Percentiles rank a stretch among this genome's conserved stretches.
These are phyloP conservation scores for Arge pagana DNA, from an alignment of 2,888 invertebrate species.

Conservation along the genomic window DNA sequence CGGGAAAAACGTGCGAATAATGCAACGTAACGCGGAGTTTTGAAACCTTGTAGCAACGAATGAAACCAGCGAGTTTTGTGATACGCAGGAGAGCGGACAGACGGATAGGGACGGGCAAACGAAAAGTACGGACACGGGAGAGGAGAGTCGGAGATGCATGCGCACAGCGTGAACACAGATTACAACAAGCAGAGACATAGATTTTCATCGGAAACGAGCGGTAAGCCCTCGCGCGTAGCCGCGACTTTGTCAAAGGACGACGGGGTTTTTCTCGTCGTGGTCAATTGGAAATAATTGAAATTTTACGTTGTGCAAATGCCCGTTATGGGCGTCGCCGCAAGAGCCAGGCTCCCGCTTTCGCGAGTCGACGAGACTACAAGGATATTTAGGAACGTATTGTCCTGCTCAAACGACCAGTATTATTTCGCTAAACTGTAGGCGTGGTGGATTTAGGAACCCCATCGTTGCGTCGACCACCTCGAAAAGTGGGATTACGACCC, in stretches of 20 bases:
- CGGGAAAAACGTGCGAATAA: too few species aligned
- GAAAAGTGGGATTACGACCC: constrained; percentile 10
- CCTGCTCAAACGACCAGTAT: constrained; percentile 43
- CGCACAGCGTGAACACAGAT: too few species aligned
- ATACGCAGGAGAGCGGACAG: too few species aligned
- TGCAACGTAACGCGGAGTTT: too few species aligned
- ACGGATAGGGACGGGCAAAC: too few species aligned
- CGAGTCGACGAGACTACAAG: constrained; percentile 12
- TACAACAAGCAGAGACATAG: too few species aligned
- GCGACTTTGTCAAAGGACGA: constrained; percentile 9
- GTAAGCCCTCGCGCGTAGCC: constrained; percentile 4
- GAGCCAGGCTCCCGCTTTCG: constrained; percentile 13
- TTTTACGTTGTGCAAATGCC: constrained; percentile 15
- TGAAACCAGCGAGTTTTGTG: too few species aligned
- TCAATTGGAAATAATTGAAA: constrained; percentile 16
- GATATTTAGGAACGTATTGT: constrained; percentile 44
- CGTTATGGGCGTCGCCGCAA: constrained; percentile 5
- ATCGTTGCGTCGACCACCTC: constrained; percentile 15
- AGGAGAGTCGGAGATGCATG: too few species aligned
- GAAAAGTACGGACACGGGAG: too few species aligned
- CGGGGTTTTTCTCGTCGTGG: too few species aligned
- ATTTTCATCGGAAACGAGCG: too few species aligned
- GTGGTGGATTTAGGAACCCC: constrained; percentile 33
- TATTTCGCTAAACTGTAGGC: constrained; percentile 52
- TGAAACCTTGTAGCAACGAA: too few species aligned